These are phyloP conservation scores for Chloromyia formosa DNA, from an alignment of 2,888 invertebrate species.

Conservation along the genomic window DNA sequence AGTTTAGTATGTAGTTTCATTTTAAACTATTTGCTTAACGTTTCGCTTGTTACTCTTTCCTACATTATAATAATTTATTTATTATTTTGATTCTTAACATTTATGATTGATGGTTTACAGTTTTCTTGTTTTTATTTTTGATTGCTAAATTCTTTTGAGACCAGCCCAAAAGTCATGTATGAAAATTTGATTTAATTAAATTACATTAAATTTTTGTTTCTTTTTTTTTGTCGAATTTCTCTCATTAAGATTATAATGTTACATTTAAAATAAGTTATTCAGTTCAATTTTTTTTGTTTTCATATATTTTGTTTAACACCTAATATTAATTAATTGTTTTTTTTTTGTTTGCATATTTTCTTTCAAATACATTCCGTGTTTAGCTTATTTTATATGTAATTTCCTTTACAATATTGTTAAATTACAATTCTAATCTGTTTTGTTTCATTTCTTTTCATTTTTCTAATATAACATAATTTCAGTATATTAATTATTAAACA, in stretches of 20 bases:
- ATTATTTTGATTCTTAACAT: conserved; percentile 44
- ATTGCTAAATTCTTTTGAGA: conserved; percentile 47
- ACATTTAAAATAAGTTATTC: conserved; percentile 43
- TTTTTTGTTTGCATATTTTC: not conserved
- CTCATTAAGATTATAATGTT: conserved; percentile 29
- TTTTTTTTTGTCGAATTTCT: conserved; percentile 9
- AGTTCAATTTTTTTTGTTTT: conserved; percentile 39
- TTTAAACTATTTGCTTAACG: conserved; percentile 10
- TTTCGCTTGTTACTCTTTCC: conserved; percentile 12
- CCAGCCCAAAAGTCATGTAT: conserved; percentile 49
- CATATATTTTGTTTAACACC: conserved; percentile 36
- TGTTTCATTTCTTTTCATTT: conserved; percentile 10
- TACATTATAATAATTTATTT: conserved; percentile 42
- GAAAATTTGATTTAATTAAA: conserved; percentile 43
- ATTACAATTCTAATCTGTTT: conserved; percentile 34
- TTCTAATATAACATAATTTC: conserved; percentile 18
- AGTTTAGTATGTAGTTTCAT: not conserved
- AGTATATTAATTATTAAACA: conserved; percentile 42
- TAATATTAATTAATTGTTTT: conserved; percentile 35
- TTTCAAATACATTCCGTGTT: conserved; percentile 31
- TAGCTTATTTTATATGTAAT: conserved; percentile 5
- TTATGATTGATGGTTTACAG: conserved; percentile 41
- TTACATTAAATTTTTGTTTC: conserved; percentile 29
- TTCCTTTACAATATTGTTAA: conserved; percentile 20
- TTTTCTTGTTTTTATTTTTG: conserved; percentile 39